Conservation (phyloP, 2,113 vertebrate genomes). For the Columbina picui region DNA sequence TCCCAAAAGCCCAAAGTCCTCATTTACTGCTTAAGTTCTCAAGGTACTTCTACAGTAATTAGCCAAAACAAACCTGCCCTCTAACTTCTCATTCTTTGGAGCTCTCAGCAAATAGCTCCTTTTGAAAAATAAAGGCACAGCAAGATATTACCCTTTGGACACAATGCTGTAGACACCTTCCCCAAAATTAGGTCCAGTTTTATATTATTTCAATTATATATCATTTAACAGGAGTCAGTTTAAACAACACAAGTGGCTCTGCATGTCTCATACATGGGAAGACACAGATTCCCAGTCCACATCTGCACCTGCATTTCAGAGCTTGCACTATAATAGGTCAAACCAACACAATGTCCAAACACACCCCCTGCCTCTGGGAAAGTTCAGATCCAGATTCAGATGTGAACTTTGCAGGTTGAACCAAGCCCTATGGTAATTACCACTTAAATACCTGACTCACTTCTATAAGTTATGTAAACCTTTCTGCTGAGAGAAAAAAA, state of each 20-base stretch:
- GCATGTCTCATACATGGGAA: not conserved
- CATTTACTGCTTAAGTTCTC: constrained; percentile 14
- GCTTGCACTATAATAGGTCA: not conserved
- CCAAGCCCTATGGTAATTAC: not conserved
- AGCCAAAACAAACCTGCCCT: constrained; percentile 32
- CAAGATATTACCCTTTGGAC: not conserved
- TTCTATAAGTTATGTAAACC: not conserved
- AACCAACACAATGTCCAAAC: constrained; percentile 21
- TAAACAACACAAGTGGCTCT: not conserved
- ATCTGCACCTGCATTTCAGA: not conserved
- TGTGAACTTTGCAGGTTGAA: constrained; percentile 31
- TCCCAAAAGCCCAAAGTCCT: constrained; percentile 10
- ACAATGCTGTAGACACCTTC: not conserved
- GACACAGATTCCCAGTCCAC: not conserved
- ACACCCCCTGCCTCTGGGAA: constrained; percentile 10
- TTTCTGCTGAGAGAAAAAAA: not conserved
- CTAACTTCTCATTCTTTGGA: not conserved
- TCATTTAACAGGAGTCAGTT: not conserved
- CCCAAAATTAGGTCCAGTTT: not conserved
- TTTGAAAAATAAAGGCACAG: constrained; percentile 6
- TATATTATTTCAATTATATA: not conserved
- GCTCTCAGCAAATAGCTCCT: not conserved
- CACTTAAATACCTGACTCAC: constrained; percentile 14
- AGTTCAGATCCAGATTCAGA: constrained; percentile 41
- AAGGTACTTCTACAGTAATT: constrained; percentile 9